Base-by-base conservation (phyloP, 2,113 vertebrate species). In the Struthidea cinerea region DNA sequence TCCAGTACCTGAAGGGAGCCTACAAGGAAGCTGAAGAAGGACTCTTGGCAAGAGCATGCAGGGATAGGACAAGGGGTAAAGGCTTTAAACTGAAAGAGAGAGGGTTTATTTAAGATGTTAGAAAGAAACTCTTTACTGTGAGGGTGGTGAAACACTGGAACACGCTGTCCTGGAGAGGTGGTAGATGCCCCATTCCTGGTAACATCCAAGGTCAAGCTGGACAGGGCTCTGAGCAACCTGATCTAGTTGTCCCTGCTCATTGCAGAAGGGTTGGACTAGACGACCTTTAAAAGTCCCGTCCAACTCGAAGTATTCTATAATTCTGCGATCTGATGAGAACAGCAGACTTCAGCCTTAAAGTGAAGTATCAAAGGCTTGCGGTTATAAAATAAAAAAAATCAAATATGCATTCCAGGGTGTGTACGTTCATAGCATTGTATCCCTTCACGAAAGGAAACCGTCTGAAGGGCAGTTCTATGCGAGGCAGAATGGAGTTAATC, bases 371-470 rank as follows among this genome's bases (percentile, higher is more conserved):
- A 85, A 77, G 16, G 8, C 11, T 42, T 52, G 16, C 32, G 8
- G 13, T 49, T 77, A 67, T 55, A 69, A 85, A 92, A 56, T 13
- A 67, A 70, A 56, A 61, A 2, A 9, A 73, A 55, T 13, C 16
- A 80, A 80, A 87, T 28, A 63, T 0, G 2, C 44, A 69, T 93
- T 76, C 33, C 39, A 16, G 30, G 35, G 49, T 11, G 10, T 7
- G 6, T 21, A 11, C 3, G 16, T 77, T 73, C 63, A 69, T 4
- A 61, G 49, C 24, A 49, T 13, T 50, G 10, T 6, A 67, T 35
- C 11, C 10, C 9, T 16, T 26, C 33, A 50, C 0, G 5, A 74
- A 59, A 61, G 3, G 19, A 85, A 80, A 57, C 0, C 0, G 0
- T 23, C 18, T 73, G 61, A 69, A 76, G 7, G 14, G 63, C 20